phyloP scores from a whole-genome alignment of 2,888 invertebrate species.

The Dione juno region DNA sequence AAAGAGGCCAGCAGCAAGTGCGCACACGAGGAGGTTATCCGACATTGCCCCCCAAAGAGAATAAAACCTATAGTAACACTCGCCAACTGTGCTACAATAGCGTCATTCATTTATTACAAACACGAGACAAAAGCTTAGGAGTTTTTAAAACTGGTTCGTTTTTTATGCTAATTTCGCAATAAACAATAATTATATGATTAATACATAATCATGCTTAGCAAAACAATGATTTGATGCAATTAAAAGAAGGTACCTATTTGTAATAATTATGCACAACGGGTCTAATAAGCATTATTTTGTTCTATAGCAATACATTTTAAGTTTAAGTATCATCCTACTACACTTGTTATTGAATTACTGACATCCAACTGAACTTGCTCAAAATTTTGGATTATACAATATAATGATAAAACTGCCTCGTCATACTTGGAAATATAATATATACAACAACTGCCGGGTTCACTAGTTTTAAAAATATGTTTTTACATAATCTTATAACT shows the following conservation, averaged over 20 bases:
- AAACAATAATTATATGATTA: slow-evolving; percentile 1
- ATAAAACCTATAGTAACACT: no score
- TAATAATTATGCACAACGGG: not conserved
- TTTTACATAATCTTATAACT: no score
- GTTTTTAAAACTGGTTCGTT: not conserved
- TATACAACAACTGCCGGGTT: no score
- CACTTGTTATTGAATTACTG: not conserved
- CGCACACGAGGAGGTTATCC: no score
- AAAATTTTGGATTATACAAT: not conserved
- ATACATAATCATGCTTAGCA: not conserved
- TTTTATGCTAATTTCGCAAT: slow-evolving; percentile 2
- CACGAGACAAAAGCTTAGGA: not conserved
- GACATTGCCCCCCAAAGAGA: no score
- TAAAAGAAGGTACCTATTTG: slow-evolving; percentile 1
- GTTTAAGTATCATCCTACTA: not conserved
- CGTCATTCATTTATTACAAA: not conserved
- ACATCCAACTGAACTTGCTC: not conserved
- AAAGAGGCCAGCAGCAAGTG: no score
- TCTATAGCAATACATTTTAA: not conserved
- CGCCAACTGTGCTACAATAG: not conserved
- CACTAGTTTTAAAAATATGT: no score
- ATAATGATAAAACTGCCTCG: not conserved
- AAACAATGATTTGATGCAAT: slow-evolving; percentile 7
- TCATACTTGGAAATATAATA: not conserved
- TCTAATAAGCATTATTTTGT: slow-evolving; percentile 6